A percentile compares a stretch with the other conserved stretches of the same genome.
Conservation (phyloP, 2,888 invertebrate species). For the Endotricha flammealis region DNA sequence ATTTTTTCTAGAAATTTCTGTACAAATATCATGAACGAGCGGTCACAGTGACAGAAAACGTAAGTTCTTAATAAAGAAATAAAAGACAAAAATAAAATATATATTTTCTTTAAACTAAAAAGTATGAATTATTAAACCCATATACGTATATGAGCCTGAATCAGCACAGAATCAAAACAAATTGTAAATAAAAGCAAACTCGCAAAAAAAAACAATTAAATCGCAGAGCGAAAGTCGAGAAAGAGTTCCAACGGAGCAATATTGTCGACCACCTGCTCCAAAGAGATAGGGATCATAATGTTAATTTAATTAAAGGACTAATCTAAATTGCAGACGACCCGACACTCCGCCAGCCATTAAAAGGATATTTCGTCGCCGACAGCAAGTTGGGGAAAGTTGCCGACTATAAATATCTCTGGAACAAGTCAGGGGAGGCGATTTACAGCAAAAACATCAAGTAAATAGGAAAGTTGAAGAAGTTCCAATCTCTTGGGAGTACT, state of each 20-base stretch:
- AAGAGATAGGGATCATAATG: slow-evolving; percentile 75
- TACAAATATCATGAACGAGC: too few relatives aligned
- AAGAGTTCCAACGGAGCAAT: slow-evolving; percentile 62
- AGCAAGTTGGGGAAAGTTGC: slow-evolving; percentile 66
- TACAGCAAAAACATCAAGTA: slow-evolving; percentile 47
- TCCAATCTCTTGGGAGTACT: slow-evolving; percentile 20
- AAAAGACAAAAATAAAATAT: too few relatives aligned
- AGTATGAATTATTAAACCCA: too few relatives aligned
- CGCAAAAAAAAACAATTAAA: slow-evolving; percentile 35
- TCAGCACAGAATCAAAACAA: slow-evolving; percentile 1
- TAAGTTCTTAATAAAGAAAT: too few relatives aligned
- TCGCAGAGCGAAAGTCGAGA: slow-evolving; percentile 42
- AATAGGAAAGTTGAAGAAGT: slow-evolving; percentile 38
- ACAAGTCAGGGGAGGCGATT: slow-evolving; percentile 49
- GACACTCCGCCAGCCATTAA: slow-evolving; percentile 73
- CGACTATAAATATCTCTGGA: slow-evolving; percentile 68
- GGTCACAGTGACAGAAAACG: too few relatives aligned
- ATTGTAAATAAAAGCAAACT: slow-evolving; percentile 25
- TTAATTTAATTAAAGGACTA: slow-evolving; percentile 79
- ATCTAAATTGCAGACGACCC: slow-evolving; percentile 78
- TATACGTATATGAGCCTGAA: too few relatives aligned
- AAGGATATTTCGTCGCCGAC: slow-evolving; percentile 72
- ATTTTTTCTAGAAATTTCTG: too few relatives aligned
- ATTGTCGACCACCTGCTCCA: slow-evolving; percentile 70
- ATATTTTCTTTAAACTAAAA: too few relatives aligned